phyloP scores from a whole-genome alignment of 2,113 vertebrate genomes.

The Pomatostomus ruficeps region DNA sequence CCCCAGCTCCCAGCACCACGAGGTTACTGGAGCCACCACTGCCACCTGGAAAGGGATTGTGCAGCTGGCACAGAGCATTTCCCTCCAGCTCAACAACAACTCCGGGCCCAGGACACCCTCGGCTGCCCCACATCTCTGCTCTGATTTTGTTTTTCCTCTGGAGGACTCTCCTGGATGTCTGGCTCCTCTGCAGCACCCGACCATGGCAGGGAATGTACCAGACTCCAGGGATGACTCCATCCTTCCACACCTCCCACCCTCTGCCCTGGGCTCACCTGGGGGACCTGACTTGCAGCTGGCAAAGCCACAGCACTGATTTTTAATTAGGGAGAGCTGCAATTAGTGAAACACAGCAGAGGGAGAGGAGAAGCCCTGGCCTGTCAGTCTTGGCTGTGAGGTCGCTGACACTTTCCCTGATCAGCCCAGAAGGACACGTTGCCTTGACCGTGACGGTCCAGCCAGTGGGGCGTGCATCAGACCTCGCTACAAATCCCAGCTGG shows the following conservation, averaged over 20 bases:
- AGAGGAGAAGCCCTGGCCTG: not conserved
- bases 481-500: not conserved
- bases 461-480: rapidly evolving
- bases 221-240: not conserved
- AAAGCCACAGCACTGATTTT: not conserved
- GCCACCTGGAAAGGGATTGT: not conserved
- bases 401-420: not conserved
- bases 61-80: not conserved
- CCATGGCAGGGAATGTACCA: rapidly evolving
- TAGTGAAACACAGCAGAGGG: not conserved
- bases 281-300: not conserved
- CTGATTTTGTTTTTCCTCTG: not conserved
- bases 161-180: not conserved
- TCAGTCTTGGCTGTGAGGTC: not conserved
- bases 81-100: not conserved
- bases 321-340: not conserved
- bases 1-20: not conserved
- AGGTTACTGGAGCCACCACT: not conserved
- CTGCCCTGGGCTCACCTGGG: rapidly evolving
- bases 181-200: not conserved
- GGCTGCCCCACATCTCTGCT: rapidly evolving
- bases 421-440: not conserved
- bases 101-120: rapidly evolving
- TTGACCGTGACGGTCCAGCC: rapidly evolving
- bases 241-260: not conserved